A percentile compares a stretch with the other conserved stretches of the same genome.
Evolutionary conservation across 2,888 invertebrate genomes (phyloP).

Genomic region (Andrena minutula): DNA sequence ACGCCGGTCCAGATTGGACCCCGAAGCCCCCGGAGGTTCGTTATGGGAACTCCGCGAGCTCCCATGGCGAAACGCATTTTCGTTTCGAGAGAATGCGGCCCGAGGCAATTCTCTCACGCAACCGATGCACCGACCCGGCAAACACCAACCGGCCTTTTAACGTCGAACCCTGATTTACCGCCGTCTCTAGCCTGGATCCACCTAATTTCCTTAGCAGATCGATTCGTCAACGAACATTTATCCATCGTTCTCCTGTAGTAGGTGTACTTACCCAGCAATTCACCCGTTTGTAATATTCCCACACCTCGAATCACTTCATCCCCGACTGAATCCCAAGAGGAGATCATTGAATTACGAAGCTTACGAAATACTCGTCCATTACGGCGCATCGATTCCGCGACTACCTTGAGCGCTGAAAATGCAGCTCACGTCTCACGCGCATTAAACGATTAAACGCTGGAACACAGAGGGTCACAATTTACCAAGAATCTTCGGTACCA

Average conservation of each 20-base stretch:
- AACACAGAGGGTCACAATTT: constrained; percentile 24
- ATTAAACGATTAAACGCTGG: constrained; percentile 39
- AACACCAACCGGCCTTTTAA: constrained; percentile 45
- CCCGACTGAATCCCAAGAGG: background rate
- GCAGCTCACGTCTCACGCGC: constrained; percentile 10
- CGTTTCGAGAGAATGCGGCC: constrained; percentile 52
- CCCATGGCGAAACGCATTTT: constrained; percentile 66
- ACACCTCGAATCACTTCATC: too few relatives aligned
- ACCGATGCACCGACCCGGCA: constrained; percentile 22
- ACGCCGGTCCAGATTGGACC: constrained; percentile 19
- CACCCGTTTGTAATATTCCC: too few relatives aligned
- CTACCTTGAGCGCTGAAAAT: constrained; percentile 25
- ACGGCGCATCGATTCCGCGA: constrained; percentile 20
- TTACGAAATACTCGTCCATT: constrained; percentile 9
- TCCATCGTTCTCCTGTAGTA: background rate
- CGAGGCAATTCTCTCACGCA: constrained; percentile 64
- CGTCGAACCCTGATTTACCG: constrained; percentile 62
- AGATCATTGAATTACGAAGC: background rate
- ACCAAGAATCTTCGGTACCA: constrained; percentile 10
- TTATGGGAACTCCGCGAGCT: constrained; percentile 65
- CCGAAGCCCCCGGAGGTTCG: constrained; percentile 47
- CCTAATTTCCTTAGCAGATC: constrained; percentile 46
- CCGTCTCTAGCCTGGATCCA: constrained; percentile 41
- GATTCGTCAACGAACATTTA: constrained; percentile 30
- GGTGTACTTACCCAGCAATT: background rate